Evolutionary conservation across 2,888 invertebrate genomes (phyloP).

Genomic region (Drosophila antonietae): DNA sequence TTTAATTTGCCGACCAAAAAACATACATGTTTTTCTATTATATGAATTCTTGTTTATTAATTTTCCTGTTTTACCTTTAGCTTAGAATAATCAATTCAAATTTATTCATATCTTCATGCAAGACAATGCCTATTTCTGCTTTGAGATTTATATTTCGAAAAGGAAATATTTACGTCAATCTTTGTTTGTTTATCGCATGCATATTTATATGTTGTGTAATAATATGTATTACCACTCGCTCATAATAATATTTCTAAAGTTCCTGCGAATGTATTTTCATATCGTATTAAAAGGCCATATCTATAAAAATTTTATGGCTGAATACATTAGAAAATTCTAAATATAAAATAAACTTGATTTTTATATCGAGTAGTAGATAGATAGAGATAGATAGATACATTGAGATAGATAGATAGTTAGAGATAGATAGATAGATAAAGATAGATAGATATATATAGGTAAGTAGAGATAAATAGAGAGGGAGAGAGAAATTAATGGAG

Average conservation of each 20-base stretch:
- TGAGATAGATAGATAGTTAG: neutral
- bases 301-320: neutral
- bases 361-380: neutral
- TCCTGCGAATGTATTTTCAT: neutral
- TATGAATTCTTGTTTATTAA: neutral
- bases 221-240: neutral
- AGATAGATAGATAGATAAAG: neutral
- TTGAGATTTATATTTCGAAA: neutral
- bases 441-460: too few species aligned
- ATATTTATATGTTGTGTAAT: neutral
- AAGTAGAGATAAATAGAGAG: neutral
- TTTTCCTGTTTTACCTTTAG: neutral
- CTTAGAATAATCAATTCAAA: neutral
- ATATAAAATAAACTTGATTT: neutral
- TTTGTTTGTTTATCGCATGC: neutral
- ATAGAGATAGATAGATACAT: too few species aligned
- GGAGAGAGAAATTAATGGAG: neutral
- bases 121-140: neutral
- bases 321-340: neutral
- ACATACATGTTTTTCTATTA: neutral
- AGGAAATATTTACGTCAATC: neutral
- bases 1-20: neutral
- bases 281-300: neutral
- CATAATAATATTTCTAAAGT: neutral
- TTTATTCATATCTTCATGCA: neutral